Evolutionary conservation across 2,797 vertebrate genomes (phyloP), one percentile per base, ranked within the genome.

Genomic region (Siniperca undulata): DNA sequence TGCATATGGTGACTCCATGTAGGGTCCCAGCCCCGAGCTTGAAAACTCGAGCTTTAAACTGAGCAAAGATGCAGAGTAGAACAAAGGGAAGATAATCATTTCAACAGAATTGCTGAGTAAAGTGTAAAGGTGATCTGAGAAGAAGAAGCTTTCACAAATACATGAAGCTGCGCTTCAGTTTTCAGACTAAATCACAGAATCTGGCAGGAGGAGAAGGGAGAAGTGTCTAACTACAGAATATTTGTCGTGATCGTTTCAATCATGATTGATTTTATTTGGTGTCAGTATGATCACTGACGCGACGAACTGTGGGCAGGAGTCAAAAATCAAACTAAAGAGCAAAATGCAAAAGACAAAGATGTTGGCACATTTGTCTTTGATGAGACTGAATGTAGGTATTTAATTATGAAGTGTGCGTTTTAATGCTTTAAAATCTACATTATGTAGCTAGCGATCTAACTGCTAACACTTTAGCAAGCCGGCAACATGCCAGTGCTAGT

Each of bases 1-100:
- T 44, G 42, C 13, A 44, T 14, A 22, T 0, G 46, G 0, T 13
- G 68, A 38, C 36, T 6, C 24, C 20, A 13, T 7, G 14, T 3
- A 19, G 22, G 48, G 36, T 36, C 42, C 19, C 12, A 6, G 20
- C 24, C 38, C 4, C 34, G 0, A 71, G 30, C 9, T 8, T 38
- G 24, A 58, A 74, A 66, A 76, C 20, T 42, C 40, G 40, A 56
- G 30, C 22, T 66, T 80, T 52, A 27, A 0, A 53, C 40, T 44
- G 56, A 65, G 70, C 16, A 8, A 8, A 52, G 44, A 67, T 4
- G 27, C 12, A 24, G 40, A 64, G 10, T 2, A 27, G 52, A 70
- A 36, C 53, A 81, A 81, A 77, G 0, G 0, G 30, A 46, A 36
- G 22, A 34, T n/a, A 50, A 46, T 76, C 1, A 22, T 34, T 58